Conservation (phyloP, 2,113 vertebrate genomes). For the Plectropomus leopardus region DNA sequence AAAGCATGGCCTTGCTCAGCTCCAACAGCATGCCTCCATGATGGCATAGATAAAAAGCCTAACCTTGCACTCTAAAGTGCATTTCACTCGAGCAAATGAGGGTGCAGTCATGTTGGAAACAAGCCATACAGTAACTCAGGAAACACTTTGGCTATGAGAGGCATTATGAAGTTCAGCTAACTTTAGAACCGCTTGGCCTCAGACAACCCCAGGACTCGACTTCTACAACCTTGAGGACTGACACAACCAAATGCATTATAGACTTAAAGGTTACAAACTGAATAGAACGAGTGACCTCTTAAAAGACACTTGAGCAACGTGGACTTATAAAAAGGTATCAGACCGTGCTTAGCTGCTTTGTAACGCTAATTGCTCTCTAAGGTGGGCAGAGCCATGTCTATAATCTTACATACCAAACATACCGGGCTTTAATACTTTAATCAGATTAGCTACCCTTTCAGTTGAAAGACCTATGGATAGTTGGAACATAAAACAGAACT, state of each 20-base stretch:
- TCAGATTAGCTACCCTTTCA: slow-evolving; percentile 67
- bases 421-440: slow-evolving; percentile 71
- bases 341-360: slow-evolving; percentile 19
- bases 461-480: slow-evolving; percentile 46
- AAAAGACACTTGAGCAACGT: background rate
- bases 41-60: slow-evolving; percentile 18
- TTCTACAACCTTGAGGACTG: background rate
- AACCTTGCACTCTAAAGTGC: background rate
- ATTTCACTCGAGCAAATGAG: slow-evolving; percentile 9
- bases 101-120: background rate
- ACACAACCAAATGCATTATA: background rate
- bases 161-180: slow-evolving; percentile 36
- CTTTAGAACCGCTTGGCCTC: slow-evolving; percentile 41
- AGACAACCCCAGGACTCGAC: slow-evolving; percentile 1
- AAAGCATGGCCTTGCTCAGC: slow-evolving; percentile 26
- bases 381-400: slow-evolving; percentile 30
- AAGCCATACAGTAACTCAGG: background rate
- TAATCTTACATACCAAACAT: slow-evolving; percentile 78
- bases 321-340: slow-evolving; percentile 7
- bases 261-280: background rate
- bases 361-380: slow-evolving; percentile 46
- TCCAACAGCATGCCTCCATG: slow-evolving; percentile 4
- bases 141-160: slow-evolving; percentile 29
- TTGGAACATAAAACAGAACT: slow-evolving; percentile 9
- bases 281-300: background rate